Evolutionary conservation across 2,888 invertebrate genomes (phyloP).

Genomic region (Iselma pallidipennis): DNA sequence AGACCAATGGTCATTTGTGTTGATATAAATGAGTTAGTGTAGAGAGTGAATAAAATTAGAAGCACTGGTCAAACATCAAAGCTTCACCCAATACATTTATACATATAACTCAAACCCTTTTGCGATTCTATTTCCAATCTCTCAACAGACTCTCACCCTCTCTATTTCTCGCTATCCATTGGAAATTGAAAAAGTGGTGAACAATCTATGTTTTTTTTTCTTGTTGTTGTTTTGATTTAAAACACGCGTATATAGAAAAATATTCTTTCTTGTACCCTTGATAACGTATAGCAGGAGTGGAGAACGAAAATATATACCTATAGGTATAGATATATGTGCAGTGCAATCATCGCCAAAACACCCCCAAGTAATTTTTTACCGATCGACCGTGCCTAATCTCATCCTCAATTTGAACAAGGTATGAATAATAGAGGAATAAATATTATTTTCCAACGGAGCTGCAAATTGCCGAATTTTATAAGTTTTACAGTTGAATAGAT

Average conservation of each 20-base stretch:
- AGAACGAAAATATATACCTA: not conserved
- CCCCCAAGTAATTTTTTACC: slow-evolving; percentile 49
- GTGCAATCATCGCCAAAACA: slow-evolving; percentile 28
- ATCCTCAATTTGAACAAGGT: slow-evolving; percentile 49
- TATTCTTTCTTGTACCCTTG: not conserved
- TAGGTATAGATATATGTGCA: not conserved
- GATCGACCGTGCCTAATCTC: slow-evolving; percentile 52
- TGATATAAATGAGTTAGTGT: slow-evolving; percentile 51
- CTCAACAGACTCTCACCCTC: no score
- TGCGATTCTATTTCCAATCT: slow-evolving; percentile 19
- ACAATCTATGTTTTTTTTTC: no score
- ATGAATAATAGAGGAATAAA: slow-evolving; percentile 40
- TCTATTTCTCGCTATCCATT: not conserved
- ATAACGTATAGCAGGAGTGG: not conserved
- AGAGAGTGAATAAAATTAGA: slow-evolving; percentile 51
- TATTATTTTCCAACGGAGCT: slow-evolving; percentile 41
- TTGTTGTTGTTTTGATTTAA: no score
- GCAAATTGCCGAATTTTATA: slow-evolving; percentile 29
- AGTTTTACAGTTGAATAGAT: slow-evolving; percentile 28
- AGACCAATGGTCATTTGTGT: slow-evolving; percentile 54
- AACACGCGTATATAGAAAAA: not conserved
- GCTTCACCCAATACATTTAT: slow-evolving; percentile 30
- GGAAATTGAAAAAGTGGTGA: not conserved
- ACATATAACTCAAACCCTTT: slow-evolving; percentile 36
- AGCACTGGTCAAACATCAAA: slow-evolving; percentile 50